Conservation (phyloP, 2,797 vertebrate species). For the Esox masquinongy region DNA sequence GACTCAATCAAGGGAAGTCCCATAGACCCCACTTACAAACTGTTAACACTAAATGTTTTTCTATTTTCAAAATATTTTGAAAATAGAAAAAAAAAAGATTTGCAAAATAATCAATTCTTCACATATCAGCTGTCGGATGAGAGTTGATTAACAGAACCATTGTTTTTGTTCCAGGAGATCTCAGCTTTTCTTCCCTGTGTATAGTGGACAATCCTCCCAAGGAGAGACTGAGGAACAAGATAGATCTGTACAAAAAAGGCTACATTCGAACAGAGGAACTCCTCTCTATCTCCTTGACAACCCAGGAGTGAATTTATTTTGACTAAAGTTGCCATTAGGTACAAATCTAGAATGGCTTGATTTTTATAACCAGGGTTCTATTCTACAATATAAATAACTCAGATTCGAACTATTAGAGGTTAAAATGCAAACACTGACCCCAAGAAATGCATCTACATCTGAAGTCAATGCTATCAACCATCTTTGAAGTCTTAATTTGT, state of each 20-base stretch:
- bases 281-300: slow-evolving; percentile 41
- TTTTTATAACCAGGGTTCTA: no score
- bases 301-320: background rate
- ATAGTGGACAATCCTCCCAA: slow-evolving; percentile 48
- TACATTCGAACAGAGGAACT: slow-evolving; percentile 53
- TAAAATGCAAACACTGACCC: no score
- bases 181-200: slow-evolving; percentile 5
- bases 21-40: background rate
- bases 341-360: no score
- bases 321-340: no score
- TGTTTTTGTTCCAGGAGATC: slow-evolving; percentile 26
- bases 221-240: slow-evolving; percentile 44
- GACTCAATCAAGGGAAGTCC: background rate
- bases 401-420: no score
- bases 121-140: background rate
- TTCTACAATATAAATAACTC: no score
- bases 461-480: no score
- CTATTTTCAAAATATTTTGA: no score
- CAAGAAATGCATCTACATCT: no score
- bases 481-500: no score
- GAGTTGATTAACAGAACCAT: background rate
- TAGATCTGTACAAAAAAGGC: slow-evolving; percentile 50
- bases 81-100: background rate
- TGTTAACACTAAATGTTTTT: background rate
- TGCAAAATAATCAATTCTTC: background rate